These are phyloP conservation scores for Python bivittatus DNA, from an alignment of 2,113 vertebrate genomes.

Conservation along the genomic window DNA sequence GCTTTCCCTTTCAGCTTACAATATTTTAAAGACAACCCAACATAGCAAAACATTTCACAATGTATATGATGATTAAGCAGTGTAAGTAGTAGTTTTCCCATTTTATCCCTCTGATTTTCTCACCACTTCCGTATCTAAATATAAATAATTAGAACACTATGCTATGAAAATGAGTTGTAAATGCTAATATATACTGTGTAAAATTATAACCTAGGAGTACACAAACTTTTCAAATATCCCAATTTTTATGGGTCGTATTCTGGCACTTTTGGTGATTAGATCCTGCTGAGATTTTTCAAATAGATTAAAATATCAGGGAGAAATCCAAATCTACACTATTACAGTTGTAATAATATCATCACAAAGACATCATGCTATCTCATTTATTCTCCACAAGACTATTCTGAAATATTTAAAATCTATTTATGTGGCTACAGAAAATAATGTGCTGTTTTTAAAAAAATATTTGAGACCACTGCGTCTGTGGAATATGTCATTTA, in stretches of 20 bases:
- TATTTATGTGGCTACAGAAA: conserved; percentile 13
- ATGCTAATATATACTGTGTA: conserved; percentile 50
- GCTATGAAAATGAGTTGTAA: conserved; percentile 56
- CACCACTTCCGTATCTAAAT: conserved; percentile 47
- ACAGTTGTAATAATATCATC: not conserved
- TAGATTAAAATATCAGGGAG: conserved; percentile 34
- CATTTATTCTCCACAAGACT: not conserved
- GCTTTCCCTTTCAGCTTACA: conserved; percentile 1
- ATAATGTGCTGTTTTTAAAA: not conserved
- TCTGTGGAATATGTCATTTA: not conserved
- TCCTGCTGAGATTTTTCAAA: conserved; percentile 45
- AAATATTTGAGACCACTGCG: not conserved
- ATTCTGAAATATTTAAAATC: not conserved
- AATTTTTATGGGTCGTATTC: conserved; percentile 49
- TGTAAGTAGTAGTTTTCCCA: conserved; percentile 39
- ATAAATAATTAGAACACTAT: conserved; percentile 49
- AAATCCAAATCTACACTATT: conserved; percentile 18
- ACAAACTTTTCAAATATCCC: conserved; percentile 53
- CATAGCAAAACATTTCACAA: conserved; percentile 43
- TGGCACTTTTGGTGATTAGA: conserved; percentile 69
- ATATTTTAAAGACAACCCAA: conserved; percentile 42
- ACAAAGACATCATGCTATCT: not conserved
- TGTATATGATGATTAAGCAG: conserved; percentile 45
- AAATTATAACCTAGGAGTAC: conserved; percentile 58
- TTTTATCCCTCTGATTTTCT: conserved; percentile 35